Evolutionary conservation across 2,113 vertebrate species (phyloP).

Genomic region (Suncus etruscus): DNA sequence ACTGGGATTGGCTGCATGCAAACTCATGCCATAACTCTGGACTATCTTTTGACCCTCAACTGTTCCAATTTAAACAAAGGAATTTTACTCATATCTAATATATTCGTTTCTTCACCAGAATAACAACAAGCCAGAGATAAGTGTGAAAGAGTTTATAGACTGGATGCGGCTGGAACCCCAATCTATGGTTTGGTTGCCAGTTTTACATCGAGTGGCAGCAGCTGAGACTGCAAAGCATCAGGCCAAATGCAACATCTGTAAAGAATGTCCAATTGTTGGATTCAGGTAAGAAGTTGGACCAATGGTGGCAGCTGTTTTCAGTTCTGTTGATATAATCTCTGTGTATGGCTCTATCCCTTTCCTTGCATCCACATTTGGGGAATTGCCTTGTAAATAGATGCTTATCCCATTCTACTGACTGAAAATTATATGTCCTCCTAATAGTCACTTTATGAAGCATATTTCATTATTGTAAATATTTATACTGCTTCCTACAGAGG

Average conservation of each 20-base stretch:
- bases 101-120: constrained; percentile 87
- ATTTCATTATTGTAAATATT: background rate
- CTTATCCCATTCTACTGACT: background rate
- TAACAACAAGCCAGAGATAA: constrained; percentile 96
- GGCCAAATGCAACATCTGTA: constrained; percentile 99
- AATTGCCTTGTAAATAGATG: background rate
- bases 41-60: background rate
- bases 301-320: background rate
- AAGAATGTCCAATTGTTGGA: constrained; percentile 98
- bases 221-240: constrained; percentile 98
- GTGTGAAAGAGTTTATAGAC: constrained; percentile 95
- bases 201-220: constrained; percentile 96
- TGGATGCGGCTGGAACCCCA: constrained; percentile 99
- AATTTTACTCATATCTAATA: constrained; percentile 18
- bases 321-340: background rate
- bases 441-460: background rate
- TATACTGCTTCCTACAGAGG: background rate
- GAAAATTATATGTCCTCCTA: background rate
- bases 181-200: constrained; percentile 98
- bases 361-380: background rate
- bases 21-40: no score
- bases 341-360: background rate
- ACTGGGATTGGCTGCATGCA: background rate
- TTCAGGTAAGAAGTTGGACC: constrained; percentile 90
- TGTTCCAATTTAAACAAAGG: background rate